A percentile compares a stretch with the other conserved stretches of the same genome.
phyloP scores from a whole-genome alignment of 2,888 invertebrate genomes.

The Lamellibrachia columna region DNA sequence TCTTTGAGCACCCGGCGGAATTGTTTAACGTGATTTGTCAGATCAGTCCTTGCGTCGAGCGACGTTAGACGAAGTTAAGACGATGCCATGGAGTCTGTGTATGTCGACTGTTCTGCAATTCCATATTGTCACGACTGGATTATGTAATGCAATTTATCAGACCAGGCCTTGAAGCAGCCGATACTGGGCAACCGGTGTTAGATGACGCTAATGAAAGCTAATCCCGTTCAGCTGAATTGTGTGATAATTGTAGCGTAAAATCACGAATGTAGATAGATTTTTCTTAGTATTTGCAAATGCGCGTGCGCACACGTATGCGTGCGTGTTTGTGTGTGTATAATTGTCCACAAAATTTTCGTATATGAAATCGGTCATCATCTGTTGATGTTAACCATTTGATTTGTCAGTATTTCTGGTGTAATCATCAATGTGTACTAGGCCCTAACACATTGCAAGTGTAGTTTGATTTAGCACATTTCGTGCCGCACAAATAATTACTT shows the following conservation, averaged over 20 bases:
- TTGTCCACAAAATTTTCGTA: neutral
- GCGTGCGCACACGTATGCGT: neutral
- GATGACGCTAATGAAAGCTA: neutral
- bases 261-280: neutral
- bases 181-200: neutral
- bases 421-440: neutral
- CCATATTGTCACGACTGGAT: neutral
- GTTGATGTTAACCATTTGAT: neutral
- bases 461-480: neutral
- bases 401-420: neutral
- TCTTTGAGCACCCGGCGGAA: neutral
- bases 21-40: conserved; percentile 1
- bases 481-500: neutral
- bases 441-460: neutral
- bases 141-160: neutral
- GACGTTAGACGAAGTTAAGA: neutral
- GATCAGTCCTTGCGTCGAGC: neutral
- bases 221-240: neutral
- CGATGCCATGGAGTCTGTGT: neutral
- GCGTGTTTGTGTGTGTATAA: neutral
- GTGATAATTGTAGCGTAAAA: neutral
- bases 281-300: neutral
- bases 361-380: neutral
- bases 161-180: neutral
- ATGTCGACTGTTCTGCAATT: neutral